A percentile compares a stretch with the other conserved stretches of the same genome.
These are phyloP conservation scores for Cyanocitta stelleri DNA, from an alignment of 2,113 vertebrate genomes.

Conservation along the genomic window DNA sequence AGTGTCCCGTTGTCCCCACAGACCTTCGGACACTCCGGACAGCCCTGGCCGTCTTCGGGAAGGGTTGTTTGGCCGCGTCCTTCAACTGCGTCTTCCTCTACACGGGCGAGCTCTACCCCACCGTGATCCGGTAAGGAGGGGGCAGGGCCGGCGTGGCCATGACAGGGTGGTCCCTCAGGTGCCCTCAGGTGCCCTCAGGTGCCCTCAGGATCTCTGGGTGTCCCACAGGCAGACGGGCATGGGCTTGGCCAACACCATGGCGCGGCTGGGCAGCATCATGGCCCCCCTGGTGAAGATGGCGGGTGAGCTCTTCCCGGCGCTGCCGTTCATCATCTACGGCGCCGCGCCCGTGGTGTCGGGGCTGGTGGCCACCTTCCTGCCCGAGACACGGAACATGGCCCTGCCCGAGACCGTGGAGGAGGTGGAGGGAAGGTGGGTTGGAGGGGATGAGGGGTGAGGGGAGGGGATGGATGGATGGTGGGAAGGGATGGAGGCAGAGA, in stretches of 20 bases:
- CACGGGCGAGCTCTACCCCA: slow-evolving; percentile 39
- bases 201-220: not conserved
- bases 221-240: slow-evolving; percentile 24
- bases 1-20: not conserved
- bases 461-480: not conserved
- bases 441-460: too few relatives aligned
- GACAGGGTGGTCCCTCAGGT: not conserved
- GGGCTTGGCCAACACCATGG: slow-evolving; percentile 35
- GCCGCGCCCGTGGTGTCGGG: not conserved
- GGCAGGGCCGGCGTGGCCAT: accelerated
- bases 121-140: not conserved
- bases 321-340: slow-evolving; percentile 25
- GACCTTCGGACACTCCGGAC: not conserved
- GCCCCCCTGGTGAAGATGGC: not conserved
- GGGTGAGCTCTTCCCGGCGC: not conserved
- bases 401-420: not conserved
- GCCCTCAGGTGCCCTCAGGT: not conserved
- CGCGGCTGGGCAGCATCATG: not conserved
- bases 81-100: slow-evolving; percentile 47
- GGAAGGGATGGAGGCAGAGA: not conserved
- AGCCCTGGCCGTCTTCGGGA: not conserved
- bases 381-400: not conserved
- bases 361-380: slow-evolving; percentile 76
- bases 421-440: not conserved
- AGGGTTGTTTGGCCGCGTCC: slow-evolving; percentile 9